phyloP scores from a whole-genome alignment of 2,888 invertebrate species.

The Leptopilina drosophilae region DNA sequence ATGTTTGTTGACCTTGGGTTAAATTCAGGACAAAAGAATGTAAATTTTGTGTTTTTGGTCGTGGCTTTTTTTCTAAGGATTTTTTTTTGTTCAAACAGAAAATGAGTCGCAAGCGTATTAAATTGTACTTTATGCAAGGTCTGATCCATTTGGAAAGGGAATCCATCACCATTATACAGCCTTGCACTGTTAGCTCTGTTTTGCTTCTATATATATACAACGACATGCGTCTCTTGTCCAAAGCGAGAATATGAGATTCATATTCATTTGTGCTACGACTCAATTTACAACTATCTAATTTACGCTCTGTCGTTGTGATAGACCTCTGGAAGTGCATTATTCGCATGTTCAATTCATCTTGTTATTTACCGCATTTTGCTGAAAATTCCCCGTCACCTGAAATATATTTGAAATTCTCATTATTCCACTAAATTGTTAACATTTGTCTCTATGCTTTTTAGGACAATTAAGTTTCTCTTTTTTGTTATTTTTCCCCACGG shows the following conservation, averaged over 20 bases:
- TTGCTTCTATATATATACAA: constrained; percentile 15
- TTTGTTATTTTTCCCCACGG: too few relatives aligned
- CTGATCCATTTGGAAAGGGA: constrained; percentile 16
- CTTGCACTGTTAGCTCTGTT: neutral
- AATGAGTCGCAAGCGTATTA: constrained; percentile 1
- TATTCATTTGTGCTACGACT: constrained; percentile 32
- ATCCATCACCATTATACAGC: constrained; percentile 36
- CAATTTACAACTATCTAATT: constrained; percentile 37
- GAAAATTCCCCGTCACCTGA: too few relatives aligned
- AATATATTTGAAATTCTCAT: too few relatives aligned
- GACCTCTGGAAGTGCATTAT: neutral
- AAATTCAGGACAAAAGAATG: too few relatives aligned
- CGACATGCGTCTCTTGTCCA: constrained; percentile 35
- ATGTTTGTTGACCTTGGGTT: too few relatives aligned
- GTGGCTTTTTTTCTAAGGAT: neutral
- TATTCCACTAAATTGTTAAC: too few relatives aligned
- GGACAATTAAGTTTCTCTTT: too few relatives aligned
- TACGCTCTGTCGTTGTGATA: neutral
- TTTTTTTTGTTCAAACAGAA: neutral
- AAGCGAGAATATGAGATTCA: constrained; percentile 37
- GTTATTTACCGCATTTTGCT: neutral
- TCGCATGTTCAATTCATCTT: constrained; percentile 32
- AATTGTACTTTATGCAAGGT: constrained; percentile 30
- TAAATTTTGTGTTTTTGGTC: too few relatives aligned
- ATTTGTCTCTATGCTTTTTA: too few relatives aligned